Conservation (phyloP, 2,113 vertebrate genomes). For the Ibidorhyncha struthersii region DNA sequence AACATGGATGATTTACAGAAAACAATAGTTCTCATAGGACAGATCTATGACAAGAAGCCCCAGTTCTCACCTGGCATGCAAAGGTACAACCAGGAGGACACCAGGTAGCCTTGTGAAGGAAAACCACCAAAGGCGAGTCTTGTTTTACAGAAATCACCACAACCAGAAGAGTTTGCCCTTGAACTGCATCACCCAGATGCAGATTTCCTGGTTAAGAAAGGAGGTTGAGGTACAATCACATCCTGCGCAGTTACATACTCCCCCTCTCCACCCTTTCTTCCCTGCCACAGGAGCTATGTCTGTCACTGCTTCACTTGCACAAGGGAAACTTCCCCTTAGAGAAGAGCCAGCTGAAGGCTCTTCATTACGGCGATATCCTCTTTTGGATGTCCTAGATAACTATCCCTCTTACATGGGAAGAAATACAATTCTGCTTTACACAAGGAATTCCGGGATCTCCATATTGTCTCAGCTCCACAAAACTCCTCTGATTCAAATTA, state of each 20-base stretch:
- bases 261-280: not conserved
- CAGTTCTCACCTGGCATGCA: not conserved
- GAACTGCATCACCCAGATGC: not conserved
- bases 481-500: not conserved
- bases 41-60: not conserved
- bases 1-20: not conserved
- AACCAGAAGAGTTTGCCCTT: not conserved
- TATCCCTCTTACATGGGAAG: not conserved
- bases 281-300: accelerated
- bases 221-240: not conserved
- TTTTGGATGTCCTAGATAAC: not conserved
- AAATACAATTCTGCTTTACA: not conserved
- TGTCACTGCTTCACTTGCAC: not conserved
- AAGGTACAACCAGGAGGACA: not conserved
- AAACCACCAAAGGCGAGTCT: not conserved
- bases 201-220: not conserved
- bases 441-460: not conserved
- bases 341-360: not conserved
- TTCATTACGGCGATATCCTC: not conserved
- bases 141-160: not conserved
- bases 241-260: not conserved
- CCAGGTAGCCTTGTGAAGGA: not conserved
- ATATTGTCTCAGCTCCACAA: not conserved
- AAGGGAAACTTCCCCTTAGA: not conserved
- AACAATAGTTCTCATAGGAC: not conserved